Evolutionary conservation across 2,888 invertebrate species (phyloP).

Genomic region (Sericinus montela): DNA sequence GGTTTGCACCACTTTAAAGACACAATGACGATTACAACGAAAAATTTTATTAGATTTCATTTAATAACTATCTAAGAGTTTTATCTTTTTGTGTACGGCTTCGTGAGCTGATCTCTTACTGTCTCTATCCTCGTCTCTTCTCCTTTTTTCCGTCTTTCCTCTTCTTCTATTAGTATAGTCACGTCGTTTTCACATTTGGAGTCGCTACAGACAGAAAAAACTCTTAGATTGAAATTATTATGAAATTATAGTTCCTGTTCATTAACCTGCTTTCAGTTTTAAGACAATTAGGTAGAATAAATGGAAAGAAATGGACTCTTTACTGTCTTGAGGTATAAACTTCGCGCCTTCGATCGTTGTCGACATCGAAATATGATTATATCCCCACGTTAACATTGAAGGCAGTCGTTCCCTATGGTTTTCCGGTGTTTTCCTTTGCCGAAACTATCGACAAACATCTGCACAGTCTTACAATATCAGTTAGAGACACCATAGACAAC

Average conservation of each 20-base stretch:
- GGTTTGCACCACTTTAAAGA: not conserved
- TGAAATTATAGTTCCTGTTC: not conserved
- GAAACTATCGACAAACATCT: slow-evolving; percentile 12
- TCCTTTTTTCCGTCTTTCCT: not conserved
- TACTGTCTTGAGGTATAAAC: too few species aligned
- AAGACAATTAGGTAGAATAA: too few species aligned
- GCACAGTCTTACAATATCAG: too few species aligned
- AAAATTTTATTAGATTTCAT: not conserved
- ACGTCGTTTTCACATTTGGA: not conserved
- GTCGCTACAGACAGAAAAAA: slow-evolving; percentile 1
- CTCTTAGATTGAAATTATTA: not conserved
- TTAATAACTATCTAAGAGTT: not conserved
- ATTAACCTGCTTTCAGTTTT: too few species aligned
- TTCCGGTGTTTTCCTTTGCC: not conserved
- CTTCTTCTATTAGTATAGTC: slow-evolving; percentile 10
- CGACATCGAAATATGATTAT: too few species aligned
- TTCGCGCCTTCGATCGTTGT: too few species aligned
- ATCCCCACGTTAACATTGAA: too few species aligned
- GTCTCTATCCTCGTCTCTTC: slow-evolving; percentile 1
- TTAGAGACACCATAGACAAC: too few species aligned
- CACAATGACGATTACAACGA: not conserved
- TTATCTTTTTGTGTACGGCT: slow-evolving; percentile 1
- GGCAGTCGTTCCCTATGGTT: too few species aligned
- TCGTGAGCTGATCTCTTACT: not conserved
- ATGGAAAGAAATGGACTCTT: too few species aligned